phyloP scores from a whole-genome alignment of 2,797 vertebrate species.

The Hyperoplus lanceolatus region DNA sequence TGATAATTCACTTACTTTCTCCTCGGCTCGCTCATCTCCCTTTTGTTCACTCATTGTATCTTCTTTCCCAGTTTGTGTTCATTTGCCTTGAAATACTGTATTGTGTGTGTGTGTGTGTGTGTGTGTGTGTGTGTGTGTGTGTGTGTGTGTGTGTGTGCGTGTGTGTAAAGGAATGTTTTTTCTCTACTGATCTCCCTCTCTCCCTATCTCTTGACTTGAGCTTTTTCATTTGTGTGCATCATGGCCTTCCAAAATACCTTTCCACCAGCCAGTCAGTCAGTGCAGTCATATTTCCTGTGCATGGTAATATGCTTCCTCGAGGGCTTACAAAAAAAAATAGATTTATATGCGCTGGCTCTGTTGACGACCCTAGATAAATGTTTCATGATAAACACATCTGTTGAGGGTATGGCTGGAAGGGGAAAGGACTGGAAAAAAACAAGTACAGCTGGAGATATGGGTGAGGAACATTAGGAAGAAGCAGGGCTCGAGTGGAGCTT shows the following conservation, averaged over 20 bases:
- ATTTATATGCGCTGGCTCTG: conserved; percentile 28
- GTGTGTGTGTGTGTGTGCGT: too few relatives aligned
- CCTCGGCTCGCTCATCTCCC: not conserved
- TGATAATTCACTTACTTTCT: conserved; percentile 6
- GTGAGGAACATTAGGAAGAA: not conserved
- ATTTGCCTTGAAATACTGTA: not conserved
- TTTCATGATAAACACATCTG: conserved; percentile 68
- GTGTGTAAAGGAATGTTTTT: not conserved
- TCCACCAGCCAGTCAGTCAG: conserved; percentile 14
- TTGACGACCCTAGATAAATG: conserved; percentile 41
- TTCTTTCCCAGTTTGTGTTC: not conserved
- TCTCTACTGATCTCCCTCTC: not conserved
- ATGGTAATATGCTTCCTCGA: conserved; percentile 10
- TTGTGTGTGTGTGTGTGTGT: too few relatives aligned
- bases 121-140: too few relatives aligned
- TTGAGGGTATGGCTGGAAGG: conserved; percentile 5
- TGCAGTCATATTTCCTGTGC: conserved; percentile 43
- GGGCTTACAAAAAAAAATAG: conserved; percentile 7
- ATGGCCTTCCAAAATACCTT: conserved; percentile 23
- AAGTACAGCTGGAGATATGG: not conserved
- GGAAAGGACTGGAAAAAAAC: conserved; percentile 11
- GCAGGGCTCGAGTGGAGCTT: conserved; percentile 22
- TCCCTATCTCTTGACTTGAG: not conserved
- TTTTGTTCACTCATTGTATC: not conserved
- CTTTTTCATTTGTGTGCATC: conserved; percentile 29